phyloP scores from a whole-genome alignment of 2,797 vertebrate genomes.

The Limnodromus scolopaceus region DNA sequence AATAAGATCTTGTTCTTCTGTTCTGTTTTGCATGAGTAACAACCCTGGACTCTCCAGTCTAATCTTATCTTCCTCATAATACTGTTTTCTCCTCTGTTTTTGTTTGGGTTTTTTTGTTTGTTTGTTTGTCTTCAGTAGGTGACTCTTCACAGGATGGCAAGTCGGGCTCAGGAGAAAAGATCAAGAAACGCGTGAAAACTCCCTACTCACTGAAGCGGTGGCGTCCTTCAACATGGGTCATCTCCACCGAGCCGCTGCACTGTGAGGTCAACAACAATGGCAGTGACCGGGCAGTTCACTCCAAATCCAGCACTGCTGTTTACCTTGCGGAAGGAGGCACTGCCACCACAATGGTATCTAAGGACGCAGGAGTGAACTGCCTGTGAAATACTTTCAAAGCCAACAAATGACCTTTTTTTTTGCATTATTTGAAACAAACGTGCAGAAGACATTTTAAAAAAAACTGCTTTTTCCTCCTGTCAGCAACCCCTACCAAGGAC shows the following conservation, averaged over 20 bases:
- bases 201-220: conserved; percentile 97
- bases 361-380: conserved; percentile 89
- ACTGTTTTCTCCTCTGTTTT: conserved; percentile 30
- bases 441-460: conserved; percentile 75
- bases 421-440: conserved; percentile 73
- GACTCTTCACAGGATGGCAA: conserved; percentile 85
- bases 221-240: conserved; percentile 97
- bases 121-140: conserved; percentile 72
- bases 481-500: conserved; percentile 81
- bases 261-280: conserved; percentile 88
- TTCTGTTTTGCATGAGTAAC: neutral
- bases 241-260: conserved; percentile 90
- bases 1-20: neutral
- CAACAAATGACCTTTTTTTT: conserved; percentile 69
- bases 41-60: neutral
- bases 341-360: conserved; percentile 85
- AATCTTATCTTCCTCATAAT: neutral
- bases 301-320: conserved; percentile 92
- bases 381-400: conserved; percentile 83
- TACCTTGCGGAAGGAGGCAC: conserved; percentile 88
- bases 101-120: neutral
- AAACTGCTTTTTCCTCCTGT: conserved; percentile 81
- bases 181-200: conserved; percentile 98
- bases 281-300: conserved; percentile 75
- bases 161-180: conserved; percentile 92